Base-by-base conservation (phyloP, 2,888 invertebrate genomes). In the Lymantria dispar region DNA sequence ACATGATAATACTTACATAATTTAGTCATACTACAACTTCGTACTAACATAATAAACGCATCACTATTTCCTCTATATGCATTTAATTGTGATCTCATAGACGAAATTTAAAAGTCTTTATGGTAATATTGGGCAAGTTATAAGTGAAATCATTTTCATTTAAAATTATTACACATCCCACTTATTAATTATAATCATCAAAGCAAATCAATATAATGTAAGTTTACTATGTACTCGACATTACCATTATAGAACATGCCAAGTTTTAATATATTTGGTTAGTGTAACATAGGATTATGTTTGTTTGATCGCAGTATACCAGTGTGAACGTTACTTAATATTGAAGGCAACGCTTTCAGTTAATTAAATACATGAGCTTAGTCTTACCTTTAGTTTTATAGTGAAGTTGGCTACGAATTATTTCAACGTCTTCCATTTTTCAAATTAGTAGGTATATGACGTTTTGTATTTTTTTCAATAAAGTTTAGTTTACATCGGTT, bases 391-490 rank as follows among this genome's bases (percentile, higher is more conserved):
- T 79, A 78, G 76, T 82, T 84, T 78, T 65, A 69, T 81, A 80
- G 72, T 72, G 31, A 72, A 74, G 90, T 91, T 91, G 90, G 90
- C 89, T 91, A 90, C 90, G 83, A 89, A 90, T 91, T 90, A 90
- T 89, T 89, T 86, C 76, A 74, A 78, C 75, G 90, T 91, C 90
- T 91, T 91, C 90, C 90, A 90, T 83, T 79, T 40, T 74, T 76
- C 71, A 70, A 72, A 60, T 77, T 85, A 82, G 77, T 22, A 10
- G 7, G 30, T 33, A 52, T 50, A 58, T 45, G 57, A 45, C 60
- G 64, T 66, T 58, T 58, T 52, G 60, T 52, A 62, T 66, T 67
- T 64, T 56, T 65, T 53, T 56, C 56, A 42, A 49, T 30, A 45
- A 47, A 50, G 13, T 47, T 60, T 54, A 50, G 43, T 56, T 47